A percentile compares a stretch with the other conserved stretches of the same genome.
phyloP scores from a whole-genome alignment of 1,140 invertebrate species.

The Pseudomyrmex concolor region DNA sequence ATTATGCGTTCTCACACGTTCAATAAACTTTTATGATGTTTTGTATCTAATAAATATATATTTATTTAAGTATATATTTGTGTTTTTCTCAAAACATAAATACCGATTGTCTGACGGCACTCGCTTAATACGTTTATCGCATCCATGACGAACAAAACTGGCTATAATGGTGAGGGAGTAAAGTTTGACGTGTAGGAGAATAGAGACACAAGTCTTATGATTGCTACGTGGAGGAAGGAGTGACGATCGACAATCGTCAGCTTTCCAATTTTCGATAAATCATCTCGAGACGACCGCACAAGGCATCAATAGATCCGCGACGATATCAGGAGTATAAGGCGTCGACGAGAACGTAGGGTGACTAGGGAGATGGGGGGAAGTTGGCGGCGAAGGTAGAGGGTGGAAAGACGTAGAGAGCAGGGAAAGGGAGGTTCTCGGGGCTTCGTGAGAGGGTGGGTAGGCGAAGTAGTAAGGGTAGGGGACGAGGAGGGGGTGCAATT shows the following conservation, averaged over 20 bases:
- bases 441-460: conserved; percentile 75
- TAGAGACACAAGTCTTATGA: conserved; percentile 11
- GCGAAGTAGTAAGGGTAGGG: conserved; percentile 78
- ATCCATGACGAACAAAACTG: not conserved
- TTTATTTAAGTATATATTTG: not conserved
- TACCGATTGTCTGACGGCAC: not conserved
- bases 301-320: conserved; percentile 71
- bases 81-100: not conserved
- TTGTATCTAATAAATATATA: not conserved
- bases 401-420: conserved; percentile 61
- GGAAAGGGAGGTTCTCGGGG: conserved; percentile 69
- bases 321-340: conserved; percentile 70
- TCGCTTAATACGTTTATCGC: not conserved
- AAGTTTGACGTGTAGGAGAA: conserved; percentile 14
- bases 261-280: conserved; percentile 77
- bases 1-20: not conserved
- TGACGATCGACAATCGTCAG: conserved; percentile 73
- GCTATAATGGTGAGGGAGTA: not conserved
- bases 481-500: conserved; percentile 86
- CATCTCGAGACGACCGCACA: conserved; percentile 70
- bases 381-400: conserved; percentile 66
- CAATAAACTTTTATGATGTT: not conserved
- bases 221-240: conserved; percentile 34
- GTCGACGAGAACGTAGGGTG: conserved; percentile 70
- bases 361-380: conserved; percentile 61